Conservation (phyloP, 2,113 vertebrate genomes). For the Maccullochella peelii region DNA sequence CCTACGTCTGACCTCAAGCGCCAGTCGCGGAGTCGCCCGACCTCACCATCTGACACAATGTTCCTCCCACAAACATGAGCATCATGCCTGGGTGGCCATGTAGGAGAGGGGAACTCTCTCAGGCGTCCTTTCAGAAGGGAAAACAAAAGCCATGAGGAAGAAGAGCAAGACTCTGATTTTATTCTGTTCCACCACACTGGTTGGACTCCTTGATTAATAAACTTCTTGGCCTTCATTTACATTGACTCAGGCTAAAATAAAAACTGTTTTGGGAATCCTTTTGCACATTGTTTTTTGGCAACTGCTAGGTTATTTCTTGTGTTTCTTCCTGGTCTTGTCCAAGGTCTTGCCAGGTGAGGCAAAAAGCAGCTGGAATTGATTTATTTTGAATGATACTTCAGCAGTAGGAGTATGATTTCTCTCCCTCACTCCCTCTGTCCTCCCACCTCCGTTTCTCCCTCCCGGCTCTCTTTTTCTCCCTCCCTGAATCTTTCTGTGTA, state of each 20-base stretch:
- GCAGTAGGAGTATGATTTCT: slow-evolving; percentile 12
- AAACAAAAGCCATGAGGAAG: slow-evolving; percentile 50
- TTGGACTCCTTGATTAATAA: slow-evolving; percentile 16
- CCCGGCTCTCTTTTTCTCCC: slow-evolving; percentile 9
- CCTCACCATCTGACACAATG: slow-evolving; percentile 67
- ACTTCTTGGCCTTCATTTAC: slow-evolving; percentile 15
- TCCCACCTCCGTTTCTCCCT: background rate
- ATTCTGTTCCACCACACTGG: slow-evolving; percentile 8
- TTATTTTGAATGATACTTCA: slow-evolving; percentile 46
- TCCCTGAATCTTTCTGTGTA: slow-evolving; percentile 39
- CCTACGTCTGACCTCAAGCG: slow-evolving; percentile 77
- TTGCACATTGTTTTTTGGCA: slow-evolving; percentile 18
- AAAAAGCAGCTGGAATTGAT: slow-evolving; percentile 48
- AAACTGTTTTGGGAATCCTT: slow-evolving; percentile 3
- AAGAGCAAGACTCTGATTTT: background rate
- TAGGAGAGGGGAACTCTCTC: slow-evolving; percentile 43
- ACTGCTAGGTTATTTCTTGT: background rate
- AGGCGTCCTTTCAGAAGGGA: slow-evolving; percentile 11
- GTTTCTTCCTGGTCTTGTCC: slow-evolving; percentile 16
- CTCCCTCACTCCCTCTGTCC: slow-evolving; percentile 12
- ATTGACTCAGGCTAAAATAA: slow-evolving; percentile 5
- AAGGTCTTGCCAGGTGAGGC: slow-evolving; percentile 28
- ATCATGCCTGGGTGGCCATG: slow-evolving; percentile 70
- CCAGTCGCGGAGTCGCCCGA: slow-evolving; percentile 58
- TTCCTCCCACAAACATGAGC: slow-evolving; percentile 58